Conservation (phyloP, 1,140 invertebrate species). For the Drosophila takahashii region DNA sequence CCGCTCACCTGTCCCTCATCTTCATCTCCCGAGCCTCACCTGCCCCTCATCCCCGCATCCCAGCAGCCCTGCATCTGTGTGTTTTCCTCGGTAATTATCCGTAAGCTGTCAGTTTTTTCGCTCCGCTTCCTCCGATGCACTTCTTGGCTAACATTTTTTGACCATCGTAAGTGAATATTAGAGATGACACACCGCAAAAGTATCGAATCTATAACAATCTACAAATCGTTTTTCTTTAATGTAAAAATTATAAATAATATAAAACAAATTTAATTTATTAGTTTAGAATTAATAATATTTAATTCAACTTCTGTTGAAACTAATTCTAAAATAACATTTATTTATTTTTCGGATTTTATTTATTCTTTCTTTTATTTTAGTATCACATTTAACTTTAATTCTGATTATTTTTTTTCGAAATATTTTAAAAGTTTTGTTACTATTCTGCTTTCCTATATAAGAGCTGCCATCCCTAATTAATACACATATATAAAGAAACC, state of each 20-base stretch:
- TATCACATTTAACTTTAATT: too few relatives aligned
- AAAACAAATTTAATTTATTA: too few relatives aligned
- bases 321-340: background rate
- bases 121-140: constrained; percentile 49
- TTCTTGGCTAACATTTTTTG: constrained; percentile 44
- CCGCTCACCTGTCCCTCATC: constrained; percentile 23
- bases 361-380: too few relatives aligned
- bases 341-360: background rate
- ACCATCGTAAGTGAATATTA: constrained; percentile 15
- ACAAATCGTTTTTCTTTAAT: background rate
- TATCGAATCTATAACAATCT: background rate
- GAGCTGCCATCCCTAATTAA: constrained; percentile 26
- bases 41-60: background rate
- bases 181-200: constrained; percentile 3
- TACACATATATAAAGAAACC: constrained; percentile 60
- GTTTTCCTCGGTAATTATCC: constrained; percentile 78
- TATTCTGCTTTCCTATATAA: too few relatives aligned
- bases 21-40: constrained; percentile 13
- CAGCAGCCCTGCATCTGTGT: constrained; percentile 19
- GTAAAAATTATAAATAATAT: background rate
- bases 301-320: too few relatives aligned
- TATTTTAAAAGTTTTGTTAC: too few relatives aligned
- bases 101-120: constrained; percentile 84
- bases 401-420: too few relatives aligned
- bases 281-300: too few relatives aligned